Evolutionary conservation across 64 coral and sea anemone species (phyloP), one percentile per base, ranked within the genome.

Genomic region (Porites australiensis): DNA sequence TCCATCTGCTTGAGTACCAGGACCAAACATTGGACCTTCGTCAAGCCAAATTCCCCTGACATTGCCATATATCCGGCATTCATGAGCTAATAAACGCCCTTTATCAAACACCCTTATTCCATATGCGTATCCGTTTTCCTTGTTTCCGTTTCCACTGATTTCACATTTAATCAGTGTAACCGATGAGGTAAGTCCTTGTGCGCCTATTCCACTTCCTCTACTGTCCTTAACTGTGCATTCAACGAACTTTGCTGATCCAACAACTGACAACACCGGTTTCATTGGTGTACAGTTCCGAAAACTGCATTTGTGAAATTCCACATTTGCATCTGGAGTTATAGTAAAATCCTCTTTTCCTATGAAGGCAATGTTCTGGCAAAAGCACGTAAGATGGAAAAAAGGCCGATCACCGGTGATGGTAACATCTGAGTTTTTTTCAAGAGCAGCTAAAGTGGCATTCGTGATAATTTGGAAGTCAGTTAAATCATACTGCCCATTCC

Each of bases 41-140:
- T 82, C 79, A 46, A 82, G 13, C 79, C 79, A 82, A 63, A 82
- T 45, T 47, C 79, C 79, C 15, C 79, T 82, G 13, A 37, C 59
- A 82, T 82, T 82, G 47, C 79, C 79, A 47, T 65, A n/a, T 0
- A 82, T 12, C 13, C 64, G 79, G 59, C 44, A 82, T 64, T 65
- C 27, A 1, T 64, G 57, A 64, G 64, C 59, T 2, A 64, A 3
- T 64, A 82, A 46, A 16, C 37, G 37, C 19, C 44, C 79, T 16
- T 10, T n/a, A 23, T 48, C 18, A 18, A 8, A 49, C 12, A n/a
- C 79, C 16, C 79, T 63, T 18, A 82, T 64, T 7, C 79, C 79
- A 18, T 11, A 82, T 4, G 79, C 5, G 59, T 82, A 65, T 0
- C 6, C 13, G 23, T 44, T 0, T 2, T 48, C 43, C 13, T 8